Percentiles rank a stretch among this genome's conserved stretches.
phyloP scores from a whole-genome alignment of 1,140 invertebrate genomes.

The Microplitis mediator region DNA sequence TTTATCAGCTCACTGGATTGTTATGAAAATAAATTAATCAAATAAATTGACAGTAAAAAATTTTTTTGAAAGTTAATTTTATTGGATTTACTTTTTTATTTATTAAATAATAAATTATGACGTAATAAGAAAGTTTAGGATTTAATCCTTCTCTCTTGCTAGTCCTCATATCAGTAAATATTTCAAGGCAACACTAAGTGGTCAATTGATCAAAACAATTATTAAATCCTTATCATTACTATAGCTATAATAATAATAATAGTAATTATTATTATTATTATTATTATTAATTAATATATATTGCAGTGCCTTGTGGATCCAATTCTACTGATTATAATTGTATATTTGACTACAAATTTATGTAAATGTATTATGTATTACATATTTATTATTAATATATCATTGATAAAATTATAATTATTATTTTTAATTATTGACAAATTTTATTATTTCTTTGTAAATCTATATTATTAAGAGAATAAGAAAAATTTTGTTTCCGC shows the following conservation, averaged over 20 bases:
- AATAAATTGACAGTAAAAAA: too few relatives aligned
- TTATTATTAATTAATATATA: neutral
- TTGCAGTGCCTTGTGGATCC: slow-evolving; percentile 31
- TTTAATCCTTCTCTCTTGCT: too few relatives aligned
- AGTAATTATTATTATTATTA: too few relatives aligned
- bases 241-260: neutral
- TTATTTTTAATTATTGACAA: slow-evolving; percentile 16
- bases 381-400: slow-evolving; percentile 34
- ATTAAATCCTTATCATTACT: neutral
- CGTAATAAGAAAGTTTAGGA: too few relatives aligned
- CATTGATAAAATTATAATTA: slow-evolving; percentile 14
- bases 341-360: slow-evolving; percentile 32
- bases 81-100: too few relatives aligned
- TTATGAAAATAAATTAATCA: too few relatives aligned
- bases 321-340: slow-evolving; percentile 23
- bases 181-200: neutral
- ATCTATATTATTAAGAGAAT: too few relatives aligned
- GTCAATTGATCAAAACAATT: too few relatives aligned
- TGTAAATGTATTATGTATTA: slow-evolving; percentile 33
- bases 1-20: too few relatives aligned
- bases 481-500: too few relatives aligned
- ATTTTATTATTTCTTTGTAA: neutral
- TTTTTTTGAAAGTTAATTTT: too few relatives aligned
- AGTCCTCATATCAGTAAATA: neutral
- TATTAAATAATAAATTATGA: too few relatives aligned